These are phyloP conservation scores for Aplochiton taeniatus DNA, from an alignment of 2,797 vertebrate species.

Conservation along the genomic window DNA sequence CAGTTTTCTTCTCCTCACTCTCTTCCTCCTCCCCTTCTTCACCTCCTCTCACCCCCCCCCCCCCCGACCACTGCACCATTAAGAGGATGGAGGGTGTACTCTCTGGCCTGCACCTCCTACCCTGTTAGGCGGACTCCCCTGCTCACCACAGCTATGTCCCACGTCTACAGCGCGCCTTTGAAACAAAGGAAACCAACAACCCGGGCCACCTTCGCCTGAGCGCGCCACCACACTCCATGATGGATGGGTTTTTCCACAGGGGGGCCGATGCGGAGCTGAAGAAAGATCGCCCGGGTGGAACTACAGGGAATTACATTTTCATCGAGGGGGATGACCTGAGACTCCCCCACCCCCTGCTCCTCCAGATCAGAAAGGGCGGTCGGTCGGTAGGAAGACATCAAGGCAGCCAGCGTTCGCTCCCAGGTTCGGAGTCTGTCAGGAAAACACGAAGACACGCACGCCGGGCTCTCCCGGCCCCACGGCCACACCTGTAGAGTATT, in stretches of 20 bases:
- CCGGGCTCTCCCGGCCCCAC: conserved; percentile 34
- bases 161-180: conserved; percentile 55
- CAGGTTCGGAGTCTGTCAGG: conserved; percentile 18
- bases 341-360: conserved; percentile 2
- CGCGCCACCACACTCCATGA: conserved; percentile 35
- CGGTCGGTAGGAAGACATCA: conserved; percentile 27
- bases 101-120: conserved; percentile 28
- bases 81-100: conserved; percentile 44
- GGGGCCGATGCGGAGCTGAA: conserved; percentile 20
- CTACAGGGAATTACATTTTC: conserved; percentile 36
- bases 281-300: conserved; percentile 25
- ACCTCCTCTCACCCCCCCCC: not conserved
- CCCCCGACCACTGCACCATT: conserved; percentile 65
- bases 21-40: conserved; percentile 20
- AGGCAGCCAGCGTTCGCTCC: not conserved
- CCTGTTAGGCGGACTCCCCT: conserved; percentile 48
- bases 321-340: conserved; percentile 19
- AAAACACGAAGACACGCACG: conserved; percentile 29
- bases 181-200: conserved; percentile 43
- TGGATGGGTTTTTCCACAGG: conserved; percentile 50
- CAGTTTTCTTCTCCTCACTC: conserved; percentile 24
- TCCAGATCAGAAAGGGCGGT: conserved; percentile 20
- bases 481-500: conserved; percentile 64
- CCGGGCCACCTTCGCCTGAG: conserved; percentile 44
- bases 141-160: conserved; percentile 60